Conservation (phyloP, 92 coral and sea anemone species). For the Epizoanthus stellaris region DNA sequence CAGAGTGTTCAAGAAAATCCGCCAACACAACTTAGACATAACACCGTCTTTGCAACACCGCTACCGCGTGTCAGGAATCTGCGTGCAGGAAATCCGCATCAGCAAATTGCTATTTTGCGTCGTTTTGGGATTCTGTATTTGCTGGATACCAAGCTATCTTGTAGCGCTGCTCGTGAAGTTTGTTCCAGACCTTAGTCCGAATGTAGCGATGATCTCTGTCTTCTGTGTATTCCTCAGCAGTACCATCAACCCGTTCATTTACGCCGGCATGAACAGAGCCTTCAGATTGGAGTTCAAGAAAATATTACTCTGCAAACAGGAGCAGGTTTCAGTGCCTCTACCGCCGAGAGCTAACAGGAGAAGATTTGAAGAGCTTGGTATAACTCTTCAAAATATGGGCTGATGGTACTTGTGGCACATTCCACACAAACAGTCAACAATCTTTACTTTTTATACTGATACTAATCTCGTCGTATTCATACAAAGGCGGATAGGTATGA, state of each 20-base stretch:
- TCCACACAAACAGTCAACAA: no score
- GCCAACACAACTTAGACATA: constrained; percentile 27
- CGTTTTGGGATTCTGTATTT: constrained; percentile 11
- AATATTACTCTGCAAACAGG: constrained; percentile 22
- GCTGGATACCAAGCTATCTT: constrained; percentile 59
- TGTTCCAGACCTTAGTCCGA: constrained; percentile 9
- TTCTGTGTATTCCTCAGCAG: constrained; percentile 52
- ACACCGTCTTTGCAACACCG: constrained; percentile 12
- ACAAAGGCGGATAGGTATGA: no score
- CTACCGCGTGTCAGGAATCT: not conserved
- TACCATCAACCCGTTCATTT: constrained; percentile 56
- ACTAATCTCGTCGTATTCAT: no score
- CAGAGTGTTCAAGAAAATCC: no score
- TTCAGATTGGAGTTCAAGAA: constrained; percentile 53
- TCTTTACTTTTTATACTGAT: no score
- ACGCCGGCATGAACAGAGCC: constrained; percentile 60
- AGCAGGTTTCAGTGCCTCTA: no score
- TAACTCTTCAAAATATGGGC: no score
- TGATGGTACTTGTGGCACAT: no score
- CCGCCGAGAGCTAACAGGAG: no score
- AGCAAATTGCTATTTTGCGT: constrained; percentile 34
- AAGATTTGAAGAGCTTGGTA: no score
- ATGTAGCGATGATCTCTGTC: constrained; percentile 14
- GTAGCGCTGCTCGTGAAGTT: constrained; percentile 41
- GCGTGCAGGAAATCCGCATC: constrained; percentile 30